These are phyloP conservation scores for Ibycter americanus DNA, from an alignment of 2,797 vertebrate species.

Conservation along the genomic window DNA sequence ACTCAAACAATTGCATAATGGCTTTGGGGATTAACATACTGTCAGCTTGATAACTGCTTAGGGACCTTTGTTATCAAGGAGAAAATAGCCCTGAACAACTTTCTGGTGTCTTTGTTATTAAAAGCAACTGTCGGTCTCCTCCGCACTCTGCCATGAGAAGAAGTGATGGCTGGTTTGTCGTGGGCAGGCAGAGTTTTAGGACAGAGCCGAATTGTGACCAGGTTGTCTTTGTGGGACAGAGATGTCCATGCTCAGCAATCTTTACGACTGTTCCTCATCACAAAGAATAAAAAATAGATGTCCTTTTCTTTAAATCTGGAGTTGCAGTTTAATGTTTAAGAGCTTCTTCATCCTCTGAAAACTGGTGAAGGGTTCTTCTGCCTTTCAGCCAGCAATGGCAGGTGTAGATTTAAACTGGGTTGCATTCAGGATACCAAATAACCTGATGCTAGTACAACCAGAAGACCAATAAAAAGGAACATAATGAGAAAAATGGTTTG, in stretches of 20 bases:
- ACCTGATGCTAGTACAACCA: background rate
- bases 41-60: background rate
- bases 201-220: accelerated
- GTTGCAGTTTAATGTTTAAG: background rate
- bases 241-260: background rate
- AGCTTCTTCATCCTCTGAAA: background rate
- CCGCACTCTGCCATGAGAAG: accelerated
- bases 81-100: background rate
- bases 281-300: background rate
- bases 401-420: accelerated
- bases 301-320: background rate
- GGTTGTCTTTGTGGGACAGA: background rate
- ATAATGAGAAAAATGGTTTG: background rate
- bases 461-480: background rate
- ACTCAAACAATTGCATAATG: background rate
- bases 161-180: background rate
- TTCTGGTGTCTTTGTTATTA: background rate
- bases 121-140: accelerated
- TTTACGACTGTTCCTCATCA: background rate
- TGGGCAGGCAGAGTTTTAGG: background rate
- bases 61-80: background rate
- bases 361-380: background rate
- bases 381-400: accelerated
- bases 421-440: background rate
- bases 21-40: background rate